Evolutionary conservation across 1,140 invertebrate species (phyloP).

Genomic region (Polyergus mexicanus): DNA sequence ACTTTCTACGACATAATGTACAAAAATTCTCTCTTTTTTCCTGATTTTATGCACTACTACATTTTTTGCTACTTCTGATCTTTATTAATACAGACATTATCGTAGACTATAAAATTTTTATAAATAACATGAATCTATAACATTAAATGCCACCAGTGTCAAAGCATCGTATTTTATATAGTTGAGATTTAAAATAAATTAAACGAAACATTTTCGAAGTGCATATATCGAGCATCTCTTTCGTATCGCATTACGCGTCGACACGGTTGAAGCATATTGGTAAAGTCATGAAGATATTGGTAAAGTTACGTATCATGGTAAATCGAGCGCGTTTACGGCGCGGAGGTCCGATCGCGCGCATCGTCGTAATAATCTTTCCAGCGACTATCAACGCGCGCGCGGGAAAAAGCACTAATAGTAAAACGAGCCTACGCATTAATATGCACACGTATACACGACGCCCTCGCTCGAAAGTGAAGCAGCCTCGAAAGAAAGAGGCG

Average conservation of each 20-base stretch:
- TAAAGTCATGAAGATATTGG: slow-evolving; percentile 18
- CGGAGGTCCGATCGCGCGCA: background rate
- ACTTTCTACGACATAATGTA: background rate
- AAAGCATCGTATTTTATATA: background rate
- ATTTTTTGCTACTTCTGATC: background rate
- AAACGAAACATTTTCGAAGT: background rate
- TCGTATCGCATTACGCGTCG: slow-evolving; percentile 22
- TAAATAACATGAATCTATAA: background rate
- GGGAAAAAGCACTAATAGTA: slow-evolving; percentile 56
- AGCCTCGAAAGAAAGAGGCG: slow-evolving; percentile 20
- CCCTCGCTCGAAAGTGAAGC: slow-evolving; percentile 15
- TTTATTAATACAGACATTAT: background rate
- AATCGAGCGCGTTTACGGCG: slow-evolving; percentile 37
- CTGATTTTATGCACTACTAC: background rate
- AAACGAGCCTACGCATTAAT: slow-evolving; percentile 52
- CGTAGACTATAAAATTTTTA: background rate
- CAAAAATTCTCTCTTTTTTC: background rate
- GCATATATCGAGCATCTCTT: background rate
- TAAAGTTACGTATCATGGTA: slow-evolving; percentile 18
- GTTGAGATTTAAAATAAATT: background rate
- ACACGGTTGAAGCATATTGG: background rate
- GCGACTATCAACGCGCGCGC: slow-evolving; percentile 12
- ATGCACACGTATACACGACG: slow-evolving; percentile 25
- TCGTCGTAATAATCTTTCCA: slow-evolving; percentile 40
- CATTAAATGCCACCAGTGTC: background rate